Conservation (phyloP, 2,888 invertebrate genomes). For the Plagodis dolabraria region DNA sequence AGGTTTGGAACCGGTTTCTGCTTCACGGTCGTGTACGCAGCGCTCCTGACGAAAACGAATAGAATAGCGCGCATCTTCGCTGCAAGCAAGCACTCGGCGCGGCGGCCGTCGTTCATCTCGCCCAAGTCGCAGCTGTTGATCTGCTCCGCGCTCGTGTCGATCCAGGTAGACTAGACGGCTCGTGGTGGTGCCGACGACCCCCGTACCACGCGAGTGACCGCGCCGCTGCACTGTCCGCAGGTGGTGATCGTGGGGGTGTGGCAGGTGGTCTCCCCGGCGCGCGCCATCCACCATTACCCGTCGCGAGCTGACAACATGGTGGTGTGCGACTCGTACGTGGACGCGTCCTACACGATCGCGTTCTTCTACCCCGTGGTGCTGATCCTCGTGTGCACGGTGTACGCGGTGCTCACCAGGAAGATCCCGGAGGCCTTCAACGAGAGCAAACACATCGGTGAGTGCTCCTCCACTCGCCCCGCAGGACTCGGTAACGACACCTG, state of each 20-base stretch:
- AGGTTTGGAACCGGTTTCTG: constrained; percentile 96
- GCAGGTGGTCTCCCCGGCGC: constrained; percentile 96
- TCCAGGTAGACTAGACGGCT: too few relatives aligned
- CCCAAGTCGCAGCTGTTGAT: constrained; percentile 95
- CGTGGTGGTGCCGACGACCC: background rate
- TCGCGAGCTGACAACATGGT: constrained; percentile 95
- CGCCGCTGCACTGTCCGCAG: constrained; percentile 51
- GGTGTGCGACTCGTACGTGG: constrained; percentile 95
- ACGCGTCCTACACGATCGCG: constrained; percentile 96
- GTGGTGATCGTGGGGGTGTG: constrained; percentile 94
- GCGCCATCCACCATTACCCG: constrained; percentile 94
- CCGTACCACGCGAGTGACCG: background rate
- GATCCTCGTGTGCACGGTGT: constrained; percentile 95
- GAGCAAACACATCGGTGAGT: constrained; percentile 95
- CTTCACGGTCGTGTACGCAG: constrained; percentile 98
- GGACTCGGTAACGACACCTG: too few relatives aligned
- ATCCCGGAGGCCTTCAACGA: constrained; percentile 99
- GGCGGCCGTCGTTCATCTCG: constrained; percentile 96
- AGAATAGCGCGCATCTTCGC: constrained; percentile 98
- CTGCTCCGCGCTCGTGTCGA: constrained; percentile 92
- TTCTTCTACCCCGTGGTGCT: constrained; percentile 96
- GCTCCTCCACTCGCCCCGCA: background rate
- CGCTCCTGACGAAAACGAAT: constrained; percentile 98
- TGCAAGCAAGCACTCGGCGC: constrained; percentile 96
- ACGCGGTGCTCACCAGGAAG: constrained; percentile 97